These are phyloP conservation scores for Drosophila gunungcola DNA, from an alignment of 1,140 invertebrate genomes.

Conservation along the genomic window DNA sequence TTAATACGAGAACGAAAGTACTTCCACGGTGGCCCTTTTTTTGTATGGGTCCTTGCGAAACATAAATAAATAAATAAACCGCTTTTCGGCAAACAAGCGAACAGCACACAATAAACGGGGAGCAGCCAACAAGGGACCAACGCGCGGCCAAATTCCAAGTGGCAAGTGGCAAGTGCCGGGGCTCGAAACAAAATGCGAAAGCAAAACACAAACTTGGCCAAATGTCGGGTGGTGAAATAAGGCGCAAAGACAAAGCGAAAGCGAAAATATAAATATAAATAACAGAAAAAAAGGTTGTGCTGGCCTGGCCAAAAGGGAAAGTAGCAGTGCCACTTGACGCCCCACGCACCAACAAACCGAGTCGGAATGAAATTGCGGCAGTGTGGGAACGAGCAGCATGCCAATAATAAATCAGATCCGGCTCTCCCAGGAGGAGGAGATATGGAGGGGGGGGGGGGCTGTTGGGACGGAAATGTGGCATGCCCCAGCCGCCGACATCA, in stretches of 20 bases:
- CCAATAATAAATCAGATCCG: constrained; percentile 58
- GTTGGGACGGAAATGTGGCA: constrained; percentile 30
- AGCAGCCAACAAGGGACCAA: constrained; percentile 54
- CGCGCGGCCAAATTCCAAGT: constrained; percentile 58
- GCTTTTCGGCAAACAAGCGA: constrained; percentile 63
- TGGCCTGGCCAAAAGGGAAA: constrained; percentile 43
- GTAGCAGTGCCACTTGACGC: constrained; percentile 63
- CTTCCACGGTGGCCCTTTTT: constrained; percentile 41
- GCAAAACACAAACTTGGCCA: constrained; percentile 47
- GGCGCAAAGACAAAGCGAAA: constrained; percentile 67
- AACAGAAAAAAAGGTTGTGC: constrained; percentile 42
- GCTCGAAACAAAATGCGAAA: constrained; percentile 52
- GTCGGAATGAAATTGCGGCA: constrained; percentile 48
- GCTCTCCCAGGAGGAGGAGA: constrained; percentile 5
- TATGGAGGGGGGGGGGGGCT: not conserved
- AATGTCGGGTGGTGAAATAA: constrained; percentile 31
- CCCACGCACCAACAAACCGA: constrained; percentile 16
- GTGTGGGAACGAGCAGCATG: constrained; percentile 49
- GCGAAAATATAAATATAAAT: constrained; percentile 72
- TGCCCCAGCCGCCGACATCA: constrained; percentile 54
- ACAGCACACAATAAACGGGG: constrained; percentile 42
- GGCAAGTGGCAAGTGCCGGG: constrained; percentile 51
- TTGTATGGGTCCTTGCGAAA: constrained; percentile 20
- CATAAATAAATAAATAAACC: constrained; percentile 79
- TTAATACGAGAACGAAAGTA: constrained; percentile 50